A percentile compares a stretch with the other conserved stretches of the same genome.
These are phyloP conservation scores for Xenus cinereus DNA, from an alignment of 2,113 vertebrate genomes.

Conservation along the genomic window DNA sequence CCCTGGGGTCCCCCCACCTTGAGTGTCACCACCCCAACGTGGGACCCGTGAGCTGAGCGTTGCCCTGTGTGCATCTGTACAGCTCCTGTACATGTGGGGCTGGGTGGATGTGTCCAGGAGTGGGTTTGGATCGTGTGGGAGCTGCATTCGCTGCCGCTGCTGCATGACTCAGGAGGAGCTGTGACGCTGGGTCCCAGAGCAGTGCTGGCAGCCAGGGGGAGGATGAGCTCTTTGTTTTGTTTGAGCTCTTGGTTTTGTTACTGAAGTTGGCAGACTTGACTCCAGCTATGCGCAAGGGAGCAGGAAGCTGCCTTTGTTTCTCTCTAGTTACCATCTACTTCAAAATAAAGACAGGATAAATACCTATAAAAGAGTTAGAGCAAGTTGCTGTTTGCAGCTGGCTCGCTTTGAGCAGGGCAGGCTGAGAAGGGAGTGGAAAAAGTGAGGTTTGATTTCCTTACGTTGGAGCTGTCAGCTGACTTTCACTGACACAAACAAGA, in stretches of 20 bases:
- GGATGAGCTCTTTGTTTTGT: neutral
- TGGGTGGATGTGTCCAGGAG: neutral
- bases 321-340: neutral
- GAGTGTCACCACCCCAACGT: rapidly evolving
- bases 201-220: neutral
- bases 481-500: slow-evolving; percentile 28
- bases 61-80: rapidly evolving
- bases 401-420: neutral
- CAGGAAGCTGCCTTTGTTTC: slow-evolving; percentile 15
- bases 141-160: neutral
- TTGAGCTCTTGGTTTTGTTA: neutral
- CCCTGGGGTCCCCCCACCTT: neutral
- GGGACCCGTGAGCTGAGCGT: rapidly evolving
- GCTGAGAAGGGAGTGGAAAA: neutral
- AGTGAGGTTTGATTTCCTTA: neutral
- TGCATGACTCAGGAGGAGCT: neutral
- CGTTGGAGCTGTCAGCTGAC: neutral
- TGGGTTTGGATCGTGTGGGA: rapidly evolving
- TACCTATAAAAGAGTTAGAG: neutral
- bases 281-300: neutral
- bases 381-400: neutral
- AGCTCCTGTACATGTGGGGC: rapidly evolving
- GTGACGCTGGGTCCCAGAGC: neutral
- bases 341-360: neutral
- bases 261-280: neutral